Evolutionary conservation across 2,113 vertebrate genomes (phyloP).

Genomic region (Galbula dea): DNA sequence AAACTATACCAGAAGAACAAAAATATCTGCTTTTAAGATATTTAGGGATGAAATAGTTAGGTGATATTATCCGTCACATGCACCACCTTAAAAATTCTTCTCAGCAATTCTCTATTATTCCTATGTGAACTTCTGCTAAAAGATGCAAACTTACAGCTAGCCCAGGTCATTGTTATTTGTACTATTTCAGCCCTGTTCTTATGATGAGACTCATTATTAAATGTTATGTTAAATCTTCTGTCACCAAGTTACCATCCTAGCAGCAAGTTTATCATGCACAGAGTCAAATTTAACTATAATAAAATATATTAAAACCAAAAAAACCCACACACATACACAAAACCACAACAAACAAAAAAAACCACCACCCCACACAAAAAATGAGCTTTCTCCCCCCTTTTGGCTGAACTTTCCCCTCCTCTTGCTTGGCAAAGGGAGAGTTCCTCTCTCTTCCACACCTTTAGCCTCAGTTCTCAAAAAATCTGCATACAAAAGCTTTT

Average conservation of each 20-base stretch:
- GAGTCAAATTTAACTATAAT: neutral
- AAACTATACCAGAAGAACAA: neutral
- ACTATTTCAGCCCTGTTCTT: neutral
- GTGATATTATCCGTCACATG: neutral
- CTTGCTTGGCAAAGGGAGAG: neutral
- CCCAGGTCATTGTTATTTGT: neutral
- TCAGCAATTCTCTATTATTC: neutral
- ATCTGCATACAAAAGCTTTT: neutral
- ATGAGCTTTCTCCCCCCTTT: neutral
- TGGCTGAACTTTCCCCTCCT: neutral
- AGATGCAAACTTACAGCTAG: neutral
- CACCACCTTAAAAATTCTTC: neutral
- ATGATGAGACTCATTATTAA: neutral
- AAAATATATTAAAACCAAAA: neutral
- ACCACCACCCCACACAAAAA: neutral
- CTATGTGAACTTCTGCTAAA: neutral
- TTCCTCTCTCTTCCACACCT: neutral
- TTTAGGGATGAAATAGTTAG: neutral
- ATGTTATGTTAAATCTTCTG: neutral
- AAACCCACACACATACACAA: no score
- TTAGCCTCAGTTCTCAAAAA: neutral
- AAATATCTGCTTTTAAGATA: neutral
- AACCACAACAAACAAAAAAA: neutral
- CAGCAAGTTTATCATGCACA: neutral
- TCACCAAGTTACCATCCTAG: neutral